A percentile compares a stretch with the other conserved stretches of the same genome.
phyloP scores from a whole-genome alignment of 2,888 invertebrate species.

The Oconnorella tubifera region DNA sequence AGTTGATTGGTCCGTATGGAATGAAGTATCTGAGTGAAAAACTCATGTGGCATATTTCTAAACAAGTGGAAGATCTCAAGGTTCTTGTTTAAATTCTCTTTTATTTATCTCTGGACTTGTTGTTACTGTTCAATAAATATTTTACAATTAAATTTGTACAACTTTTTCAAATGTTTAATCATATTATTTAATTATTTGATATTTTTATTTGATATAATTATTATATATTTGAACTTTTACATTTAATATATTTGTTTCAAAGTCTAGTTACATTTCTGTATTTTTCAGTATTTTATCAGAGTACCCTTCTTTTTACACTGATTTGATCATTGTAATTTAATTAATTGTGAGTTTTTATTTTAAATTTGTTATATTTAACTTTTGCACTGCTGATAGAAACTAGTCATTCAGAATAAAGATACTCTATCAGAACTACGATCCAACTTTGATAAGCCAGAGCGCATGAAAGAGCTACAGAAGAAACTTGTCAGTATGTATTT shows the following conservation, averaged over 20 bases:
- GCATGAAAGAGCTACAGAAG: slow-evolving; percentile 88
- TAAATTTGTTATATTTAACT: too few relatives aligned
- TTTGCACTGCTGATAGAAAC: slow-evolving; percentile 59
- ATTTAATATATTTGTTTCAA: too few relatives aligned
- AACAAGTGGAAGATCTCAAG: slow-evolving; percentile 94
- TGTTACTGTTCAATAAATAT: not conserved
- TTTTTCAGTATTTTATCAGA: too few relatives aligned
- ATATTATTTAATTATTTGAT: too few relatives aligned
- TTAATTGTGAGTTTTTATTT: too few relatives aligned
- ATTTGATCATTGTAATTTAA: too few relatives aligned
- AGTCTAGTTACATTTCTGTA: too few relatives aligned
- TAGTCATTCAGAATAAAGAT: slow-evolving; percentile 89
- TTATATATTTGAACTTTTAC: too few relatives aligned
- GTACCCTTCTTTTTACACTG: too few relatives aligned
- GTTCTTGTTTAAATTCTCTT: slow-evolving; percentile 36
- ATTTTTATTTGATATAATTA: too few relatives aligned
- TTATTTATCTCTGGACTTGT: not conserved
- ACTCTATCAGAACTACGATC: slow-evolving; percentile 83
- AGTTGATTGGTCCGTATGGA: slow-evolving; percentile 96
- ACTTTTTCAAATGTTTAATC: not conserved
- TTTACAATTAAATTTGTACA: not conserved
- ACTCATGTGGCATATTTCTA: slow-evolving; percentile 96
- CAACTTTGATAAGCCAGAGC: slow-evolving; percentile 96
- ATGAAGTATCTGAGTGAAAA: slow-evolving; percentile 92
- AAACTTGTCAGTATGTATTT: slow-evolving; percentile 64